A percentile compares a stretch with the other conserved stretches of the same genome.
Conservation (phyloP, 2,888 invertebrate species). For the Horisme vitalbata region DNA sequence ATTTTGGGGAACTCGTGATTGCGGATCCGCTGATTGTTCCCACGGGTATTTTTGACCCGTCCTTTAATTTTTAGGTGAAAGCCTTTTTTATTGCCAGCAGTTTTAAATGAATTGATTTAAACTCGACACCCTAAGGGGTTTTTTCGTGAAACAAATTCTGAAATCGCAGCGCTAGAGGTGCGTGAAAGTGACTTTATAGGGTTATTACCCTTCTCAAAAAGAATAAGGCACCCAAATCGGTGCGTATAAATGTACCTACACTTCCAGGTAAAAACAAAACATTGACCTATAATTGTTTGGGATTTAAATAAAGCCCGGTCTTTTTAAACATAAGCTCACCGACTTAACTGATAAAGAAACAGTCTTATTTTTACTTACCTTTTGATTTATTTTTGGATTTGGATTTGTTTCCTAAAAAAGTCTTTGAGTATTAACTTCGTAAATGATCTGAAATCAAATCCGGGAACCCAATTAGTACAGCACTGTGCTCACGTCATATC, state of each 20-base stretch:
- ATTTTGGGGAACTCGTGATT: conserved; percentile 1
- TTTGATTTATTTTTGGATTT: neutral
- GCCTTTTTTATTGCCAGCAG: conserved; percentile 5
- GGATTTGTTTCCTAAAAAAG: neutral
- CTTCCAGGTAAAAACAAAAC: too few species aligned
- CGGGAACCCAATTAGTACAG: conserved; percentile 27
- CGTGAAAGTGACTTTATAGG: too few species aligned
- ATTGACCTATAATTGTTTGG: too few species aligned
- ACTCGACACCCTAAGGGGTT: too few species aligned
- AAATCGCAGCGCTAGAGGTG: too few species aligned
- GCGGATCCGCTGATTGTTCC: conserved; percentile 14
- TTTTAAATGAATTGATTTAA: conserved; percentile 2
- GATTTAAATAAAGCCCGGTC: too few species aligned
- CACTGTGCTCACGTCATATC: conserved; percentile 29
- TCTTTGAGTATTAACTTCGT: conserved; percentile 10
- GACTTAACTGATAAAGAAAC: neutral
- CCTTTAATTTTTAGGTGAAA: conserved; percentile 9
- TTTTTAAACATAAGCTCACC: too few species aligned
- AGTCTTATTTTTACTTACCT: neutral
- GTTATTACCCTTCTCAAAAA: too few species aligned
- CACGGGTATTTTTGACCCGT: conserved; percentile 4
- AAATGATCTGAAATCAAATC: conserved; percentile 21
- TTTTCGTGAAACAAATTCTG: too few species aligned
- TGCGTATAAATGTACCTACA: too few species aligned
- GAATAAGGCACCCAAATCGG: too few species aligned